A percentile compares a stretch with the other conserved stretches of the same genome.
phyloP scores from a whole-genome alignment of 2,113 vertebrate genomes.

The Cyprinodon brontotheroides region DNA sequence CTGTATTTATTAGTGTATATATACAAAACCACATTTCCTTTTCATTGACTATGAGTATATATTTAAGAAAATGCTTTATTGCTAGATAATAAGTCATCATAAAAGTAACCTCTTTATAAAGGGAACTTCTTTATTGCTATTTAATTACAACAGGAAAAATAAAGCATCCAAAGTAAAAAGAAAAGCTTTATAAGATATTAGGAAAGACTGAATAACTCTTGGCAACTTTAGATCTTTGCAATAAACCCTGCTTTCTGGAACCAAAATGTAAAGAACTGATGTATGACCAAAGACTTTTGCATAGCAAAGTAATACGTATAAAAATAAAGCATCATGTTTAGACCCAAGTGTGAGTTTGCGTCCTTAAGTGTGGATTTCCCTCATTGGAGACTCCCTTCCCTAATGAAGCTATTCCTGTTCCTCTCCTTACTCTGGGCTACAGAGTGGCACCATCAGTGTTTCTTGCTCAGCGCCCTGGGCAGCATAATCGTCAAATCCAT shows the following conservation, averaged over 20 bases:
- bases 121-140: too few species aligned
- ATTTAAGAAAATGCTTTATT: too few species aligned
- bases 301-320: neutral
- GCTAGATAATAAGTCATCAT: too few species aligned
- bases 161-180: too few species aligned
- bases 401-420: conserved; percentile 58
- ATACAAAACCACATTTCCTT: too few species aligned
- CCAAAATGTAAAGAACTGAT: neutral
- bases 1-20: too few species aligned
- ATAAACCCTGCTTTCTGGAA: neutral
- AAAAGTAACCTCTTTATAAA: too few species aligned
- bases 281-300: neutral
- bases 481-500: conserved; percentile 72
- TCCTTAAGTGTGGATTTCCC: conserved; percentile 18
- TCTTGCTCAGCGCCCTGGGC: conserved; percentile 66
- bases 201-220: too few species aligned
- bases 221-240: too few species aligned
- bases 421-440: conserved; percentile 34
- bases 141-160: too few species aligned
- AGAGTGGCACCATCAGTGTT: conserved; percentile 39
- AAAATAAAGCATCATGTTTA: neutral
- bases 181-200: too few species aligned
- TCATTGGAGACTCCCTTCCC: conserved; percentile 30
- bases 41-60: too few species aligned
- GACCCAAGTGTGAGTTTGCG: conserved; percentile 1